phyloP scores from a whole-genome alignment of 2,888 invertebrate species.

The Junonia oenone region DNA sequence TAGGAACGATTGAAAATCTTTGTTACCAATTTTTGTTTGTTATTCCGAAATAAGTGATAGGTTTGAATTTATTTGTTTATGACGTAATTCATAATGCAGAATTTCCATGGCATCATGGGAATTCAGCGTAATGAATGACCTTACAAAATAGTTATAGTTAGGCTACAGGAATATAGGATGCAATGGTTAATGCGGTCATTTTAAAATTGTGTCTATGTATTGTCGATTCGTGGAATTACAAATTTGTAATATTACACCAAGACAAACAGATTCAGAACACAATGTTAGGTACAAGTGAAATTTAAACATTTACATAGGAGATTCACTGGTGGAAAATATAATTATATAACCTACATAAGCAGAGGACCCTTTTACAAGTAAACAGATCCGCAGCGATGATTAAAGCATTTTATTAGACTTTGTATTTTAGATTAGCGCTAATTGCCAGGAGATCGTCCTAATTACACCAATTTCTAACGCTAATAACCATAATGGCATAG shows the following conservation, averaged over 20 bases:
- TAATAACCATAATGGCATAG: too few relatives aligned
- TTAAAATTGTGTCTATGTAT: too few relatives aligned
- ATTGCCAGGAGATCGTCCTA: neutral
- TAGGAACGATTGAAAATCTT: too few relatives aligned
- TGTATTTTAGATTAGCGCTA: neutral
- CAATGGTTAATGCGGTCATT: neutral
- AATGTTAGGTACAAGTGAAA: neutral
- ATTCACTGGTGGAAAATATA: neutral
- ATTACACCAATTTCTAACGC: neutral
- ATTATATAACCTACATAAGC: neutral
- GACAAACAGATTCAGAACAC: neutral
- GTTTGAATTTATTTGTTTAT: too few relatives aligned
- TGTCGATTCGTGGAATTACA: neutral
- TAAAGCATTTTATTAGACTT: slow-evolving; percentile 3
- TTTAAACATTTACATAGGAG: neutral
- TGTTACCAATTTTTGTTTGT: too few relatives aligned
- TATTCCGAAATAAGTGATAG: too few relatives aligned
- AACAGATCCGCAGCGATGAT: slow-evolving; percentile 9
- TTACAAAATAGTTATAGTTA: neutral
- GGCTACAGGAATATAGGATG: neutral
- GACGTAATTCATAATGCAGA: too few relatives aligned
- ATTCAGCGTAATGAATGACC: neutral
- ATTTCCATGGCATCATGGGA: too few relatives aligned
- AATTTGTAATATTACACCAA: neutral
- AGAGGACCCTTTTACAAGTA: neutral